phyloP scores from a whole-genome alignment of 2,797 vertebrate genomes.

The Adelosebastes latens region DNA sequence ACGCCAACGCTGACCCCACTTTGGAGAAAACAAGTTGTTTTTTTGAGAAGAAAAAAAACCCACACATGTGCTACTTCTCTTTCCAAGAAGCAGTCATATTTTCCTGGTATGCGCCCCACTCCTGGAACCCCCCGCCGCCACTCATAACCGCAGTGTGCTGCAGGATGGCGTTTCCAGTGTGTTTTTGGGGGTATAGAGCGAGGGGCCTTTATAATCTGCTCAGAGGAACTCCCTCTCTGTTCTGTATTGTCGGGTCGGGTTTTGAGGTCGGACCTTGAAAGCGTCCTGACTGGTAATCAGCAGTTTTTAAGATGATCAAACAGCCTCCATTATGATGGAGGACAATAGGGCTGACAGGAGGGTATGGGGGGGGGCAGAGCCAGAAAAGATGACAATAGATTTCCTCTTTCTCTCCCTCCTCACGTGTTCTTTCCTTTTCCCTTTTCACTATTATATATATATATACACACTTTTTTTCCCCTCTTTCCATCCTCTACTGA shows the following conservation, averaged over 20 bases:
- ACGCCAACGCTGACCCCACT: background rate
- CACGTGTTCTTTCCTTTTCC: conserved; percentile 9
- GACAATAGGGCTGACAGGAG: conserved; percentile 68
- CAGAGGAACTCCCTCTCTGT: conserved; percentile 46
- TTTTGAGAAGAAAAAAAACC: background rate
- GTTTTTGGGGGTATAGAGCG: conserved; percentile 20
- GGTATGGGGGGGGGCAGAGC: background rate
- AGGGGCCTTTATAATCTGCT: conserved; percentile 19
- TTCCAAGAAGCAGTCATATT: conserved; percentile 53
- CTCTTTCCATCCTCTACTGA: background rate
- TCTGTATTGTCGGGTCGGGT: conserved; percentile 51
- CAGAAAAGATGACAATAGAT: conserved; percentile 55
- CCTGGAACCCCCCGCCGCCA: background rate
- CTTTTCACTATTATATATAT: background rate
- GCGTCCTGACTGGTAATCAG: conserved; percentile 71
- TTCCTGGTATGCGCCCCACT: conserved; percentile 39
- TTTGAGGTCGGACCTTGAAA: conserved; percentile 71
- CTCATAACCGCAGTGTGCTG: background rate
- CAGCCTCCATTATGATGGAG: conserved; percentile 62
- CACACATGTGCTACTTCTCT: conserved; percentile 5
- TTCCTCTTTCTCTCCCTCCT: conserved; percentile 36
- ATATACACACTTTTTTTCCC: background rate
- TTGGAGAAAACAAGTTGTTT: background rate
- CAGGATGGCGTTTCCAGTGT: conserved; percentile 13
- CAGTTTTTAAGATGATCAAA: conserved; percentile 73